Evolutionary conservation across 2,888 invertebrate species (phyloP).

Genomic region (Buathra laborator): DNA sequence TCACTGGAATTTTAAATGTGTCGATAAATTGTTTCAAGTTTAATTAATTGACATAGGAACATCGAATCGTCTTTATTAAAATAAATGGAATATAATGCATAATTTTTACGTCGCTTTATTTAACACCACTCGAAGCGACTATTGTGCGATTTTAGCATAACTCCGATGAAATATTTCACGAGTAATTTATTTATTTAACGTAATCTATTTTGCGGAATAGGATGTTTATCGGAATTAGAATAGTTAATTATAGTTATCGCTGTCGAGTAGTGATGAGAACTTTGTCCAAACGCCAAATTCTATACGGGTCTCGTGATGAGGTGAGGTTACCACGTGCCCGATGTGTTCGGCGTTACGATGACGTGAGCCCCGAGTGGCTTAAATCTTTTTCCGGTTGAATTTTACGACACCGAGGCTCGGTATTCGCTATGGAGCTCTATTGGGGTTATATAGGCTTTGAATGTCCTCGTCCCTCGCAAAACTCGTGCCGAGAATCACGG

Average conservation of each 20-base stretch:
- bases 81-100: too few relatives aligned
- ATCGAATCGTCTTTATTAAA: too few relatives aligned
- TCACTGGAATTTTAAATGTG: too few relatives aligned
- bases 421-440: constrained; percentile 15
- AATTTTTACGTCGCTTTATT: too few relatives aligned
- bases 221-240: neutral
- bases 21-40: too few relatives aligned
- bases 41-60: too few relatives aligned
- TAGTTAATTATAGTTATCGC: neutral
- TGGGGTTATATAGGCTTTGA: neutral
- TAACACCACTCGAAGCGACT: too few relatives aligned
- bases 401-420: constrained; percentile 19
- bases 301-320: constrained; percentile 44
- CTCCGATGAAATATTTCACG: too few relatives aligned
- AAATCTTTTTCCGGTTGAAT: constrained; percentile 42
- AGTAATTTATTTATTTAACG: neutral
- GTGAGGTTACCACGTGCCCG: constrained; percentile 51
- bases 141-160: too few relatives aligned
- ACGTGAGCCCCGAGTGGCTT: constrained; percentile 13
- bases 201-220: neutral
- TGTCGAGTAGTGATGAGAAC: constrained; percentile 20
- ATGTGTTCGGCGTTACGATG: constrained; percentile 51
- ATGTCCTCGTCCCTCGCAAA: constrained; percentile 27
- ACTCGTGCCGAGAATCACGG: constrained; percentile 13
- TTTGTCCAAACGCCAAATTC: constrained; percentile 46